These are phyloP conservation scores for Aldabrachelys gigantea DNA, from an alignment of 2,113 vertebrate species.

Conservation along the genomic window DNA sequence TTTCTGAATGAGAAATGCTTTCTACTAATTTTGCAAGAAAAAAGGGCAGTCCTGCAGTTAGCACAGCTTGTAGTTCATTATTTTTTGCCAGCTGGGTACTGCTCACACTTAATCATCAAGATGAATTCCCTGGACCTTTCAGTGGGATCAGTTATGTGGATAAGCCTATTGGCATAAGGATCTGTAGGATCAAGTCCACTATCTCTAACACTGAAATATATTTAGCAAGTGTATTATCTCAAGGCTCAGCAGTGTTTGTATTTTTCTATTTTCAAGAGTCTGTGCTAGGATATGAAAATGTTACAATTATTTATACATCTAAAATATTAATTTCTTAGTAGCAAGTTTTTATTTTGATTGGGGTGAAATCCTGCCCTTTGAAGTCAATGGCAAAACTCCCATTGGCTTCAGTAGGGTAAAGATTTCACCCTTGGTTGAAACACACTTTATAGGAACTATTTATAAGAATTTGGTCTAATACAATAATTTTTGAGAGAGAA, in stretches of 20 bases:
- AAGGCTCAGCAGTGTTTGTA: background rate
- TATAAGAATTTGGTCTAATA: background rate
- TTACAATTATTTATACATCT: background rate
- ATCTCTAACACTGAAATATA: background rate
- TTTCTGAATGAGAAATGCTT: background rate
- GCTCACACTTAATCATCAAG: background rate
- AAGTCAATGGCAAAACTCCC: background rate
- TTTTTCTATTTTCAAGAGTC: background rate
- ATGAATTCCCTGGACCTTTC: background rate
- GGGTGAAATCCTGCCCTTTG: background rate
- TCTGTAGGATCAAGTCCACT: background rate
- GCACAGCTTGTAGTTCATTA: background rate
- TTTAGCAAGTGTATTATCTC: background rate
- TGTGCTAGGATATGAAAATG: background rate
- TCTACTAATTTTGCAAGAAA: background rate
- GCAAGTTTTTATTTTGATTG: background rate
- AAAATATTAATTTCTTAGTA: background rate
- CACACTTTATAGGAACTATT: background rate
- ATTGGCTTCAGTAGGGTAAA: background rate
- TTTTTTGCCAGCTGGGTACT: background rate
- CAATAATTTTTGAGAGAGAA: background rate
- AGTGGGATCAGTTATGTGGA: background rate
- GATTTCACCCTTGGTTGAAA: background rate
- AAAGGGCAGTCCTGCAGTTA: conserved; percentile 16
- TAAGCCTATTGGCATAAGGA: background rate